Percentiles rank a stretch among this genome's conserved stretches.
Evolutionary conservation across 1,140 invertebrate genomes (phyloP).

Genomic region (Panagrolaimus sp.): DNA sequence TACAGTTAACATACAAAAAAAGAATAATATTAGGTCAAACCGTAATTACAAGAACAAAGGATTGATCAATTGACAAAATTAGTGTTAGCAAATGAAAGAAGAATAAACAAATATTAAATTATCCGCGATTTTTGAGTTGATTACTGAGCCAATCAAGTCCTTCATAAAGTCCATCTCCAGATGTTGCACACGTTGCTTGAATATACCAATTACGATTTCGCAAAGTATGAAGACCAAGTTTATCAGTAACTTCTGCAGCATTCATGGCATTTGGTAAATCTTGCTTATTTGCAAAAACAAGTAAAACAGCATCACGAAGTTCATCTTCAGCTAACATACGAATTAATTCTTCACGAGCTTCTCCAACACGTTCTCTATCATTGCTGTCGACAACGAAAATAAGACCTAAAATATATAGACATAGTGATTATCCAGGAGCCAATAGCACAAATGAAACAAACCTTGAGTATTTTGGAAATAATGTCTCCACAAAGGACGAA

Average conservation of each 20-base stretch:
- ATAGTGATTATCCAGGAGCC: constrained; percentile 6
- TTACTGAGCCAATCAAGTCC: constrained; percentile 95
- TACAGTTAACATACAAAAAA: no score
- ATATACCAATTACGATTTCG: constrained; percentile 84
- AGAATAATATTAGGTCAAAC: neutral
- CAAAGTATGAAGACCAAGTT: constrained; percentile 80
- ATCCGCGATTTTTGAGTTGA: constrained; percentile 69
- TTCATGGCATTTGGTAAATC: constrained; percentile 96
- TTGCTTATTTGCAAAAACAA: constrained; percentile 99
- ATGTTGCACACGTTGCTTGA: constrained; percentile 90
- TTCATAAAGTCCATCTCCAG: constrained; percentile 91
- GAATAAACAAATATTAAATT: neutral
- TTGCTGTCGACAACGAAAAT: constrained; percentile 97
- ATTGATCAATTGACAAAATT: constrained; percentile 1
- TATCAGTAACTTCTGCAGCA: constrained; percentile 89
- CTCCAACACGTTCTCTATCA: constrained; percentile 84
- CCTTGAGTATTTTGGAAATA: constrained; percentile 95
- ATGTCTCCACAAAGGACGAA: constrained; percentile 77
- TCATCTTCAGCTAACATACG: constrained; percentile 94
- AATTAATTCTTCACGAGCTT: constrained; percentile 87
- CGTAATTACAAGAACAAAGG: neutral
- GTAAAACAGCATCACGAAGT: constrained; percentile 84
- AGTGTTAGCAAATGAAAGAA: neutral
- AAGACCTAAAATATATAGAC: constrained; percentile 66
- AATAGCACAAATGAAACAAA: no score